A percentile compares a stretch with the other conserved stretches of the same genome.
Conservation (phyloP, 2,888 invertebrate species). For the Cryptus viduatorius region DNA sequence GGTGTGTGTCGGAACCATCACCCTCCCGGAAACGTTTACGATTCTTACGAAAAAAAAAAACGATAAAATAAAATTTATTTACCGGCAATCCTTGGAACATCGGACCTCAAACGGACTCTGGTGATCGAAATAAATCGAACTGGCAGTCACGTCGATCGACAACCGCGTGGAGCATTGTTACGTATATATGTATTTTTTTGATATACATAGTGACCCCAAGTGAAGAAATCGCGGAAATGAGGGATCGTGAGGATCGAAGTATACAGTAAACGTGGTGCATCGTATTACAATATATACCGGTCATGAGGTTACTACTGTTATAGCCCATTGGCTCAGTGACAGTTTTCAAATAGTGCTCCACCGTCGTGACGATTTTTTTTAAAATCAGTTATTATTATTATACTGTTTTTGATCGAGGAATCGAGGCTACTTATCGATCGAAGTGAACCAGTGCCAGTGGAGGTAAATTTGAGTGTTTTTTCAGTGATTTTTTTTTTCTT, state of each 20-base stretch:
- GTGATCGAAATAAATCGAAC: slow-evolving; percentile 38
- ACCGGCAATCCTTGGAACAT: slow-evolving; percentile 3
- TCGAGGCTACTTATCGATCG: slow-evolving; percentile 72
- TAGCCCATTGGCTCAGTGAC: slow-evolving; percentile 59
- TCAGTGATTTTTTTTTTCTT: slow-evolving; percentile 45
- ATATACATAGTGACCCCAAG: slow-evolving; percentile 52
- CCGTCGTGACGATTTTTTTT: slow-evolving; percentile 55
- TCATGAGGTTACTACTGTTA: slow-evolving; percentile 41
- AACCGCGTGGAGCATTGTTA: slow-evolving; percentile 12
- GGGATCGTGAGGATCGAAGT: slow-evolving; percentile 59
- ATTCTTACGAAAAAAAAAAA: background rate
- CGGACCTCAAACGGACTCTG: background rate
- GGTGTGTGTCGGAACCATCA: slow-evolving; percentile 29
- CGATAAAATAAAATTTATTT: background rate
- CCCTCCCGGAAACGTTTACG: background rate
- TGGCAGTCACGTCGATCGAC: slow-evolving; percentile 26
- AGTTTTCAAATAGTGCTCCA: slow-evolving; percentile 55
- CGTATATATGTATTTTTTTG: background rate
- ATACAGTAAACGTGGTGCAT: slow-evolving; percentile 62
- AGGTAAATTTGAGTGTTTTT: slow-evolving; percentile 76
- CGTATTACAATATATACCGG: slow-evolving; percentile 46
- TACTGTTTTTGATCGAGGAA: slow-evolving; percentile 55
- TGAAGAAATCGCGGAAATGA: slow-evolving; percentile 58
- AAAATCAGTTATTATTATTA: slow-evolving; percentile 34
- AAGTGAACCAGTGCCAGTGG: slow-evolving; percentile 79